phyloP scores from a whole-genome alignment of 2,113 vertebrate genomes.

The Macquaria australasica region DNA sequence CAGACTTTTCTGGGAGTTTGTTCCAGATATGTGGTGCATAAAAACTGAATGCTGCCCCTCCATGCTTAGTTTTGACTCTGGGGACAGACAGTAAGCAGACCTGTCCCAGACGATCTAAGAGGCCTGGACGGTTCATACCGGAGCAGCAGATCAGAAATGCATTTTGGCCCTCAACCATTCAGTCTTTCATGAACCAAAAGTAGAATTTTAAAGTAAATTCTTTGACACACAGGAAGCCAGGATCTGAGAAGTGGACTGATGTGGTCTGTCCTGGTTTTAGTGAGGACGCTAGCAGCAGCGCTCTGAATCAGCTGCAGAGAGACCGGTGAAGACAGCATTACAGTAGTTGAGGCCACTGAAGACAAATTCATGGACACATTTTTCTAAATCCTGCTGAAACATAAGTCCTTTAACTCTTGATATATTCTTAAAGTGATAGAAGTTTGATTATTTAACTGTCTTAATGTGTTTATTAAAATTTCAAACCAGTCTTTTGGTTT shows the following conservation, averaged over 20 bases:
- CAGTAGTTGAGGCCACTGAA: not conserved
- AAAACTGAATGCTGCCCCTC: not conserved
- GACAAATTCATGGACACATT: not conserved
- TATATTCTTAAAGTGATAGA: too few species aligned
- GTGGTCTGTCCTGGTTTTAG: too few species aligned
- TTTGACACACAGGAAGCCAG: too few species aligned
- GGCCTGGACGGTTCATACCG: not conserved
- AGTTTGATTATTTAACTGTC: not conserved
- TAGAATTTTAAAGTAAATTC: not conserved
- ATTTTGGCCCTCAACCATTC: not conserved
- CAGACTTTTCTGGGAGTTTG: not conserved
- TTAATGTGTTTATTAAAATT: not conserved
- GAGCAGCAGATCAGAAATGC: not conserved
- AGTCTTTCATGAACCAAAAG: not conserved
- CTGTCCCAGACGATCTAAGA: not conserved
- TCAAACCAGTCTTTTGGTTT: not conserved
- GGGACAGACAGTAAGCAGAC: not conserved
- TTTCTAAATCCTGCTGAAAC: too few species aligned
- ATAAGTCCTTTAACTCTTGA: too few species aligned
- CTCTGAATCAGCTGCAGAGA: not conserved
- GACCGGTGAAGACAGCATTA: too few species aligned
- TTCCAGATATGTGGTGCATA: not conserved
- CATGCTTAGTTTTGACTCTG: not conserved
- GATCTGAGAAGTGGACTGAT: not conserved
- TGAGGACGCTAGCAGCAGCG: too few species aligned